phyloP scores from a whole-genome alignment of 2,888 invertebrate species.

The Leuctra nigra region DNA sequence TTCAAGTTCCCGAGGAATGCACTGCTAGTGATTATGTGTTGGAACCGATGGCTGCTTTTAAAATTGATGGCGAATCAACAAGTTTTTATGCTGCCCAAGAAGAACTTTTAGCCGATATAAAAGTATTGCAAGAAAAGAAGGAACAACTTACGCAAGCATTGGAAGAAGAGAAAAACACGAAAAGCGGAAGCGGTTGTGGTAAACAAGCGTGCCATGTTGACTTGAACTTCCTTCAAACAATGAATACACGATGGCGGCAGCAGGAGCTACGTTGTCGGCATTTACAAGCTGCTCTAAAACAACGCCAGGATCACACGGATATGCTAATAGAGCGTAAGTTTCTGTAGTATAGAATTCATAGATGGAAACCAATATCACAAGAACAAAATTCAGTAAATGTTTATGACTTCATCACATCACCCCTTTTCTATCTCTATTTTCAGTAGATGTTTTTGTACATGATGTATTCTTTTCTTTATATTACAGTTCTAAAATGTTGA shows the following conservation, averaged over 20 bases:
- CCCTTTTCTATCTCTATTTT: too few species aligned
- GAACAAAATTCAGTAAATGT: too few species aligned
- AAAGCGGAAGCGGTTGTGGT: not conserved
- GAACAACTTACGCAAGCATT: constrained; percentile 34
- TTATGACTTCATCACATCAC: too few species aligned
- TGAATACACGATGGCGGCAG: constrained; percentile 38
- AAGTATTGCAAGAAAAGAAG: constrained; percentile 34
- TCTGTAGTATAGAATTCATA: too few species aligned
- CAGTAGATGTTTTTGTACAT: too few species aligned
- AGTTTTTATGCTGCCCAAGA: not conserved
- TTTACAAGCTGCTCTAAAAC: constrained; percentile 53
- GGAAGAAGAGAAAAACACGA: not conserved
- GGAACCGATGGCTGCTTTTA: not conserved
- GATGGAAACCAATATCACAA: too few species aligned
- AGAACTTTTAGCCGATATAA: constrained; percentile 12
- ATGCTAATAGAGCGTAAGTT: constrained; percentile 55
- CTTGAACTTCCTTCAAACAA: constrained; percentile 33
- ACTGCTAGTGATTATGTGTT: not conserved
- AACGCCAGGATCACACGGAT: constrained; percentile 58
- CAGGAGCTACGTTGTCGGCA: constrained; percentile 57
- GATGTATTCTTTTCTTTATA: too few species aligned
- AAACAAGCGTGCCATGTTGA: constrained; percentile 31
- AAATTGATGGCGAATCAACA: not conserved
- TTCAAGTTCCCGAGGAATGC: constrained; percentile 2
- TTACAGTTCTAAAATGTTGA: too few species aligned